These are phyloP conservation scores for Tribolium castaneum DNA, from an alignment of 1,140 invertebrate genomes.

Conservation along the genomic window DNA sequence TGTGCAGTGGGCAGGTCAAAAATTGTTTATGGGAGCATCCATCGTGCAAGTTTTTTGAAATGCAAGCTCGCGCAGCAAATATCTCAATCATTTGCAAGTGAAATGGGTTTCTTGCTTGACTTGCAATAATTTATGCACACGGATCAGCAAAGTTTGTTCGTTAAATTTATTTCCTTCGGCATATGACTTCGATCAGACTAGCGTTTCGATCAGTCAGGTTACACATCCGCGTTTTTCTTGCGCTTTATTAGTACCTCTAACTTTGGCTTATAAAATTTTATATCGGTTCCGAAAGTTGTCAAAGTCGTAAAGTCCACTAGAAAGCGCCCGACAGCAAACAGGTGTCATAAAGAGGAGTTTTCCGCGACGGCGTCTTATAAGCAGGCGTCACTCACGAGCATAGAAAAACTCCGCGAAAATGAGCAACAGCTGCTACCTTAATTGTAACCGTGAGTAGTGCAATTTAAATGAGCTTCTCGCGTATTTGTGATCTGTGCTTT, in stretches of 20 bases:
- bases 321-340: constrained; percentile 46
- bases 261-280: constrained; percentile 47
- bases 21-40: neutral
- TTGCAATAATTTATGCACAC: constrained; percentile 33
- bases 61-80: neutral
- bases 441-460: neutral
- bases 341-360: constrained; percentile 47
- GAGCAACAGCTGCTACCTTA: neutral
- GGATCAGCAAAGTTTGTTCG: constrained; percentile 29
- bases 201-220: constrained; percentile 25
- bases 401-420: neutral
- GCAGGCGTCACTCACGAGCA: constrained; percentile 3
- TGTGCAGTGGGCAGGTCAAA: neutral
- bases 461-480: neutral
- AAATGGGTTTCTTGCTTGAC: neutral
- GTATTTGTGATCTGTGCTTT: neutral
- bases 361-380: constrained; percentile 6
- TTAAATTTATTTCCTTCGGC: constrained; percentile 28
- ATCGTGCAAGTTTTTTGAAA: neutral
- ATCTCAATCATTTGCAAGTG: constrained; percentile 23
- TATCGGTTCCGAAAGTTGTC: constrained; percentile 47
- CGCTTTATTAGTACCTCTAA: constrained; percentile 34
- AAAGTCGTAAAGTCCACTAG: constrained; percentile 47
- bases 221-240: constrained; percentile 18
- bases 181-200: constrained; percentile 27